Conservation (phyloP, 2,888 invertebrate species). For the Hirtodrosophila cameraria region DNA sequence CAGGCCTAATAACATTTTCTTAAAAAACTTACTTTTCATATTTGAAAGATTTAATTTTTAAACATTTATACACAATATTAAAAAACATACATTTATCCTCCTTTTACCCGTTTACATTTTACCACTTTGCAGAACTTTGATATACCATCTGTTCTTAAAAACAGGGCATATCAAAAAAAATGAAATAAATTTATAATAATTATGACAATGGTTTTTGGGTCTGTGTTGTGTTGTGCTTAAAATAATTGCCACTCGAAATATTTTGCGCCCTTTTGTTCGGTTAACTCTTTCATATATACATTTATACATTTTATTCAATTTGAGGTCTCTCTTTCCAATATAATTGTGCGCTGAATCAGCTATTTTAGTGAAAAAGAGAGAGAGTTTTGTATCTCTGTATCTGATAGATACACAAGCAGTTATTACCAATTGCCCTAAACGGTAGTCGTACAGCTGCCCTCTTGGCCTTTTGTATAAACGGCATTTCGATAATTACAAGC, state of each 20-base stretch:
- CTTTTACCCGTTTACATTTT: too few relatives aligned
- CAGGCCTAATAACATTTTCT: too few relatives aligned
- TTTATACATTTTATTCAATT: too few relatives aligned
- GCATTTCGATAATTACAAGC: conserved; percentile 69
- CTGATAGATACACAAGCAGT: conserved; percentile 56
- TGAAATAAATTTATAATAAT: conserved; percentile 49
- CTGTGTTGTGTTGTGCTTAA: conserved; percentile 62
- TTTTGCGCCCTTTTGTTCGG: conserved; percentile 65
- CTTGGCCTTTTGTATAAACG: conserved; percentile 53
- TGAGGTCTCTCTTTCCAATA: conserved; percentile 16
- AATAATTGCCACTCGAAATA: conserved; percentile 80
- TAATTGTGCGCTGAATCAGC: conserved; percentile 82
- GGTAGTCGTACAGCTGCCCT: conserved; percentile 72
- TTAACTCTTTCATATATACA: conserved; percentile 60
- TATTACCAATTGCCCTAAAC: conserved; percentile 77
- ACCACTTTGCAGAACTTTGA: too few relatives aligned
- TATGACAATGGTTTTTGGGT: conserved; percentile 58
- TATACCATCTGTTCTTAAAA: too few relatives aligned
- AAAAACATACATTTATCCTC: too few relatives aligned
- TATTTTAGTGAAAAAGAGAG: conserved; percentile 51
- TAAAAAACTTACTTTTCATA: too few relatives aligned
- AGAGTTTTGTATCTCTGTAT: conserved; percentile 40
- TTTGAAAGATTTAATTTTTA: too few relatives aligned
- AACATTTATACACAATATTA: too few relatives aligned
- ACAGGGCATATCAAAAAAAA: background rate